phyloP scores from a whole-genome alignment of 2,888 invertebrate species.

The Chaetogeoica ovagalla region DNA sequence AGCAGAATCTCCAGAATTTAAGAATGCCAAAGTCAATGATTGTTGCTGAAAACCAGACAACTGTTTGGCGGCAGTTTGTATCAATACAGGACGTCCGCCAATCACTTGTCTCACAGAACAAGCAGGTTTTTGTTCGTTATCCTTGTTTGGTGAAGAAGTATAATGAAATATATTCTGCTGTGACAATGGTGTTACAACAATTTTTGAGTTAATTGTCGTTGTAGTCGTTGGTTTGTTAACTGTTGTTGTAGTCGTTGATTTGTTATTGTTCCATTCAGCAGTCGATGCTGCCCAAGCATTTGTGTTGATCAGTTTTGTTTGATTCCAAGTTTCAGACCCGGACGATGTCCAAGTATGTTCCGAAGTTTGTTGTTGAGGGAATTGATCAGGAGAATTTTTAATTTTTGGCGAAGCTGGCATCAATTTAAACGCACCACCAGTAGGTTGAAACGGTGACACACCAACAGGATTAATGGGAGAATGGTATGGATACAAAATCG shows the following conservation, averaged over 20 bases:
- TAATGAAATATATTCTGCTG: slow-evolving; percentile 48
- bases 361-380: slow-evolving; percentile 33
- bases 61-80: slow-evolving; percentile 41
- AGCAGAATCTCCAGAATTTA: slow-evolving; percentile 53
- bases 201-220: slow-evolving; percentile 47
- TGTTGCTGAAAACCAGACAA: slow-evolving; percentile 46
- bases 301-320: slow-evolving; percentile 48
- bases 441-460: slow-evolving; percentile 87
- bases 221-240: slow-evolving; percentile 28
- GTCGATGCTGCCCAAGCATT: slow-evolving; percentile 50
- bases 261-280: slow-evolving; percentile 50
- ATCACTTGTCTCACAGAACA: slow-evolving; percentile 48
- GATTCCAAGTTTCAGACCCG: slow-evolving; percentile 49
- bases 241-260: slow-evolving; percentile 42
- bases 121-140: slow-evolving; percentile 43
- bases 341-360: slow-evolving; percentile 35
- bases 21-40: slow-evolving; percentile 51
- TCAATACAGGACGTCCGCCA: slow-evolving; percentile 35
- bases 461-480: slow-evolving; percentile 80
- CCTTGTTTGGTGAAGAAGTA: slow-evolving; percentile 40
- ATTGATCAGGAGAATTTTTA: slow-evolving; percentile 48
- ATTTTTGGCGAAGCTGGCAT: slow-evolving; percentile 70
- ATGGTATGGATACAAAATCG: slow-evolving; percentile 65
- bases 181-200: slow-evolving; percentile 47
- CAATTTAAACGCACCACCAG: slow-evolving; percentile 89